Evolutionary conservation across 2,113 vertebrate species (phyloP).

Genomic region (Aplodontia rufa): DNA sequence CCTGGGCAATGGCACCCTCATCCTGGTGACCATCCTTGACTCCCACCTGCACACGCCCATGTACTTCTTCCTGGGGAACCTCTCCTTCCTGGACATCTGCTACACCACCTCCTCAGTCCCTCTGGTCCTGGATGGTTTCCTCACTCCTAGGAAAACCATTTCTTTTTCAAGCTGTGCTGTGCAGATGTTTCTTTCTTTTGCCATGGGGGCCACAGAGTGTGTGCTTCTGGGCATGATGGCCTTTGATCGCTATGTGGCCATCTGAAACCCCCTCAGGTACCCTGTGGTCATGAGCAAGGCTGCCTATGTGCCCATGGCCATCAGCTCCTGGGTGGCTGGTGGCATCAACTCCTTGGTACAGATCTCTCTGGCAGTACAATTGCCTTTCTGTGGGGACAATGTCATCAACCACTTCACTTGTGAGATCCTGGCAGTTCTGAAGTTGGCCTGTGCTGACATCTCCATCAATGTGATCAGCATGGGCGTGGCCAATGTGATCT

Average conservation of each 20-base stretch:
- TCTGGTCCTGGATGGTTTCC: constrained; percentile 52
- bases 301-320: constrained; percentile 57
- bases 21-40: constrained; percentile 38
- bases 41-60: constrained; percentile 56
- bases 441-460: constrained; percentile 62
- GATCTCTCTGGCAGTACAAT: constrained; percentile 55
- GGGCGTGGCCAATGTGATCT: constrained; percentile 54
- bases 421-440: constrained; percentile 50
- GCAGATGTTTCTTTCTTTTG: constrained; percentile 74
- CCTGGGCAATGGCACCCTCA: constrained; percentile 50
- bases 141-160: constrained; percentile 59
- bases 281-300: constrained; percentile 34
- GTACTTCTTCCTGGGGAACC: constrained; percentile 70
- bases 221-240: constrained; percentile 73
- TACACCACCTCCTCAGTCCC: constrained; percentile 60
- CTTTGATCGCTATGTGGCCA: constrained; percentile 59
- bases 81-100: constrained; percentile 69
- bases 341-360: constrained; percentile 58
- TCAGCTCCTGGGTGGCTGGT: constrained; percentile 59
- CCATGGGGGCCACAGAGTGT: constrained; percentile 66
- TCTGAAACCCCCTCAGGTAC: constrained; percentile 69
- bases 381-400: constrained; percentile 66
- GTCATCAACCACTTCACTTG: constrained; percentile 41
- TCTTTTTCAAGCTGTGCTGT: constrained; percentile 53
- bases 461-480: constrained; percentile 65